Evolutionary conservation across 2,797 vertebrate genomes (phyloP).

Genomic region (Tapera naevia): DNA sequence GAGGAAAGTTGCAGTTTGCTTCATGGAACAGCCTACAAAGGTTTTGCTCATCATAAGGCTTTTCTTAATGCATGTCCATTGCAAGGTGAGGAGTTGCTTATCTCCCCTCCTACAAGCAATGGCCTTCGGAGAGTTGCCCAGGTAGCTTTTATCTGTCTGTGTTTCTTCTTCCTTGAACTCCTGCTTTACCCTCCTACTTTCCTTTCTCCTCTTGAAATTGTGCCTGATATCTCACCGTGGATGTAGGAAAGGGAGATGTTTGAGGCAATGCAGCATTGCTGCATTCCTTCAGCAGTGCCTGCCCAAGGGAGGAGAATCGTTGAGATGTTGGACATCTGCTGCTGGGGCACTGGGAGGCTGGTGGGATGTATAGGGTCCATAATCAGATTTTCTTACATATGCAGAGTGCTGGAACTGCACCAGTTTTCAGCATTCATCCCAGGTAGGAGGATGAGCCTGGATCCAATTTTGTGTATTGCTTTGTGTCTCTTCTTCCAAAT

Average conservation of each 20-base stretch:
- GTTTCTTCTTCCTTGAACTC: neutral
- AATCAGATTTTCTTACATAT: neutral
- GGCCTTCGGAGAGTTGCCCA: neutral
- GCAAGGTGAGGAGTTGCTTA: neutral
- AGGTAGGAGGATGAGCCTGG: neutral
- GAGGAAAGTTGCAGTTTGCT: neutral
- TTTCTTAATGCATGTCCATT: fast-evolving
- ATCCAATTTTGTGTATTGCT: neutral
- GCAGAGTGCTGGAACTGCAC: neutral
- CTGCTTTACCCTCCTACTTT: neutral
- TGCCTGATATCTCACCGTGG: neutral
- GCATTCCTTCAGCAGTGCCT: fast-evolving
- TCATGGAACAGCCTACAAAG: neutral
- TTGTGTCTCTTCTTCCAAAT: neutral
- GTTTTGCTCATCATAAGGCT: neutral
- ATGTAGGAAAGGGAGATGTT: neutral
- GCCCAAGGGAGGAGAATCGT: neutral
- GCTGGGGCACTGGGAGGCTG: neutral
- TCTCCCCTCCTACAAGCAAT: neutral
- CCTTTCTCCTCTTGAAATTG: neutral
- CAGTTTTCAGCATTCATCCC: neutral
- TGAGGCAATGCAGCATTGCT: fast-evolving
- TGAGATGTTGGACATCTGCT: neutral
- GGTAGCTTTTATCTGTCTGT: neutral
- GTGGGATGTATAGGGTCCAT: neutral